Evolutionary conservation across 2,797 vertebrate species (phyloP).

Genomic region (Eulemur albifrons): DNA sequence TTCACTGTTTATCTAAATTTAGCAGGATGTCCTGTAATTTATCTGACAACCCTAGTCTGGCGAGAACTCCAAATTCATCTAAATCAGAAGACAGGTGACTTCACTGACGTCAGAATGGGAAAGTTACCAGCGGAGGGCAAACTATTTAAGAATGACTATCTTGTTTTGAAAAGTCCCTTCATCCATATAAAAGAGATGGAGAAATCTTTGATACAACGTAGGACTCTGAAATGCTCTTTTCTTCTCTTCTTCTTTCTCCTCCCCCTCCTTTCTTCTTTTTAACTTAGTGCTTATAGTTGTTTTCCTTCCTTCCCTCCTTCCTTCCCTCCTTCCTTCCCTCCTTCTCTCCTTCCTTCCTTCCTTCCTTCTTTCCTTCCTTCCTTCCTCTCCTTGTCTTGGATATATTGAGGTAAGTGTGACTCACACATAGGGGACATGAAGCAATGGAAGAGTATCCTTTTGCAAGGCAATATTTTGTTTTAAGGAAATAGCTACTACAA

Average conservation of each 20-base stretch:
- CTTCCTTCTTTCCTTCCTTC: not conserved
- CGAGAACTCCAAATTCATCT: not conserved
- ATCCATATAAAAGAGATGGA: not conserved
- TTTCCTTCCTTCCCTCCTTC: not conserved
- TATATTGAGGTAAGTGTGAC: not conserved
- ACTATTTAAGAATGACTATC: not conserved
- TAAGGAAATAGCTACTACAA: not conserved
- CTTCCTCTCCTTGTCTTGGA: not conserved
- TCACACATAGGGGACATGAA: not conserved
- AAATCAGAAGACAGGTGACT: conserved; percentile 9
- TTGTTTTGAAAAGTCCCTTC: not conserved
- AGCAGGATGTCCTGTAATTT: not conserved
- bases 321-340: not conserved
- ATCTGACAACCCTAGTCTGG: not conserved
- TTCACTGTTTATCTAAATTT: conserved; percentile 1
- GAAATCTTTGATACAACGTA: not conserved
- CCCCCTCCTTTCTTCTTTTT: not conserved
- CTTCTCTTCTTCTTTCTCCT: fast-evolving
- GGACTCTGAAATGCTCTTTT: not conserved
- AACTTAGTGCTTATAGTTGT: not conserved
- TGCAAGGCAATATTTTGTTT: not conserved
- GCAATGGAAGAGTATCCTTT: not conserved
- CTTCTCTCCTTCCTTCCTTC: not conserved
- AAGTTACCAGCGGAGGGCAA: not conserved
- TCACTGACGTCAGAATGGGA: not conserved